phyloP scores from a whole-genome alignment of 1,140 invertebrate species.

The Gryllus bimaculatus region DNA sequence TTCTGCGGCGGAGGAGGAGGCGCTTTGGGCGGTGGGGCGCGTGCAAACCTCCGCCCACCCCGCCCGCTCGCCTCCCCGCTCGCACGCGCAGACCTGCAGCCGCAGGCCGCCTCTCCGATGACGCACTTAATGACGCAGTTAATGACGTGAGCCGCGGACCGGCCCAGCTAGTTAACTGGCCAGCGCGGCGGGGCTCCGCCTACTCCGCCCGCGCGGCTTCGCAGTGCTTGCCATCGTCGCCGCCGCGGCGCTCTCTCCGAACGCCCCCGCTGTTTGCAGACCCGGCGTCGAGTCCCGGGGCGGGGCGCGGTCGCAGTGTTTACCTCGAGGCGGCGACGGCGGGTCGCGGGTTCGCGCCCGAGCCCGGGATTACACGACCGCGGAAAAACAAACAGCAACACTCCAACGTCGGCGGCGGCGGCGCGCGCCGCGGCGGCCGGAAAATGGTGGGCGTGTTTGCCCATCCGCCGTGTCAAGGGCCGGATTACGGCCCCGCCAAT shows the following conservation, averaged over 20 bases:
- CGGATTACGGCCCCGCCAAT: not conserved
- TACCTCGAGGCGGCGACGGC: not conserved
- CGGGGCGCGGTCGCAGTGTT: not conserved
- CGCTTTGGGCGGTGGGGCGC: not conserved
- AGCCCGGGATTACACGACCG: not conserved
- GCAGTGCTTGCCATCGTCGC: too few species aligned
- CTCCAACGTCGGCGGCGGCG: not conserved
- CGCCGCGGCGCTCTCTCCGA: too few species aligned
- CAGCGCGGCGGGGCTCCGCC: not conserved
- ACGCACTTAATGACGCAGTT: not conserved
- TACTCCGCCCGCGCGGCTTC: not conserved
- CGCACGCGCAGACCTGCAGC: not conserved
- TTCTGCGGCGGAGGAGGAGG: not conserved
- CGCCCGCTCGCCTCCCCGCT: too few species aligned
- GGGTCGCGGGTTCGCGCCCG: not conserved
- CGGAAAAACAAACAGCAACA: not conserved
- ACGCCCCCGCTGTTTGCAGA: not conserved
- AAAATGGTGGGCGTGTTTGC: not conserved
- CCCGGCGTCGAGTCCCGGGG: not conserved
- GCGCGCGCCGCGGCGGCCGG: too few species aligned
- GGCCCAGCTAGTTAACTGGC: not conserved
- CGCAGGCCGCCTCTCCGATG: not conserved
- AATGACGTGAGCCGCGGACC: too few species aligned
- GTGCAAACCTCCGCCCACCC: too few species aligned
- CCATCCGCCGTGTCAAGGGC: not conserved